Percentiles rank a stretch among this genome's conserved stretches.
phyloP scores from a whole-genome alignment of 1,140 invertebrate genomes.

The Sesamia nonagrioides region DNA sequence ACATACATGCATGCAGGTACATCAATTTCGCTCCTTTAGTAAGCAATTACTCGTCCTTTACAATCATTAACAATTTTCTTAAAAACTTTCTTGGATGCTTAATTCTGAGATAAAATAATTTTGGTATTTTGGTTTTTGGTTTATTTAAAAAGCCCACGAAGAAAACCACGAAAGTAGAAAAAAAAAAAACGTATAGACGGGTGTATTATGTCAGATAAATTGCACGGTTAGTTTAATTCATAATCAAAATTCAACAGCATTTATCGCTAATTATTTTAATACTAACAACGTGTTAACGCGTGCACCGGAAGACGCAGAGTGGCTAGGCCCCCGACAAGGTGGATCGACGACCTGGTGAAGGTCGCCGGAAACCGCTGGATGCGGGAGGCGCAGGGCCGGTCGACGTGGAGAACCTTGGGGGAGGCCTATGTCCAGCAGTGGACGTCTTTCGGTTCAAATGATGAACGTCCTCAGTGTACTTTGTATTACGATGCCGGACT shows the following conservation, averaged over 20 bases:
- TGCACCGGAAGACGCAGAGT: too few relatives aligned
- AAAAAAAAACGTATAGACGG: neutral
- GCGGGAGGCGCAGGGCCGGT: too few relatives aligned
- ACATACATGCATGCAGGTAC: slow-evolving; percentile 22
- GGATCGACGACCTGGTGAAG: too few relatives aligned
- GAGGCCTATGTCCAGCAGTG: too few relatives aligned
- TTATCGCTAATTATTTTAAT: neutral
- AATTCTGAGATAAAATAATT: neutral
- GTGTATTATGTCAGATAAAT: neutral
- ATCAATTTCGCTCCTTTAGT: slow-evolving; percentile 21
- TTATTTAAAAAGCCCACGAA: neutral
- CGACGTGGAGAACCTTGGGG: too few relatives aligned
- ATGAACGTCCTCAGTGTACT: neutral
- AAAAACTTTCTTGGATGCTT: neutral
- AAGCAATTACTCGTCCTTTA: slow-evolving; percentile 29
- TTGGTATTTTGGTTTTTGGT: neutral
- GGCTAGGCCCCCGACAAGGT: too few relatives aligned
- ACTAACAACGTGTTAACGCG: neutral
- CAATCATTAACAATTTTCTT: slow-evolving; percentile 17
- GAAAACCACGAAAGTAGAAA: neutral
- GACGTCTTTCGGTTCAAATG: too few relatives aligned
- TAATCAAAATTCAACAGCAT: too few relatives aligned
- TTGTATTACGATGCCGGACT: neutral
- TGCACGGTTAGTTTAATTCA: too few relatives aligned
- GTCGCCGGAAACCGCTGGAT: too few relatives aligned